A percentile compares a stretch with the other conserved stretches of the same genome.
phyloP scores from a whole-genome alignment of 2,797 vertebrate genomes.

The Pangasius macronema region DNA sequence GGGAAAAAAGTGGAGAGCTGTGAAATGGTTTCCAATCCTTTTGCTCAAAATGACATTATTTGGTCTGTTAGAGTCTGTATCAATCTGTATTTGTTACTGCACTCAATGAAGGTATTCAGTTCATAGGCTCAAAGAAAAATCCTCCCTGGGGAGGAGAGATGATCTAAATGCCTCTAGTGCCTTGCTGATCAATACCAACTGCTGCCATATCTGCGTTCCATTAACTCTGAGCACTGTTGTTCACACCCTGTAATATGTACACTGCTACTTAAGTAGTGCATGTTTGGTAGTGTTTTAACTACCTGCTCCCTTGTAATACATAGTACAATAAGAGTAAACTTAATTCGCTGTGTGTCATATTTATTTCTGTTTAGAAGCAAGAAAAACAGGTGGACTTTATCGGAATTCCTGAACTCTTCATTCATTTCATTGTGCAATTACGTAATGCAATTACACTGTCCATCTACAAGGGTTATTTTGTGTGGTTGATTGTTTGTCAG shows the following conservation, averaged over 20 bases:
- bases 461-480: neutral
- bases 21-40: neutral
- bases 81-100: constrained; percentile 26
- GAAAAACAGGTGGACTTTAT: neutral
- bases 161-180: constrained; percentile 65
- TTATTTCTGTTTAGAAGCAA: constrained; percentile 9
- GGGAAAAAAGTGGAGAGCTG: neutral
- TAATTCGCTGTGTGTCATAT: constrained; percentile 27
- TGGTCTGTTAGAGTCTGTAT: neutral
- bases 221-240: constrained; percentile 69
- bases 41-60: constrained; percentile 10
- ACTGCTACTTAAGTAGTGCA: constrained; percentile 70
- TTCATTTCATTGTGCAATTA: neutral
- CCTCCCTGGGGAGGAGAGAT: constrained; percentile 45
- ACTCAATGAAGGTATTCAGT: constrained; percentile 48
- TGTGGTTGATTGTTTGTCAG: neutral
- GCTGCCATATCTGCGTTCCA: constrained; percentile 75
- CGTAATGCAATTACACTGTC: neutral
- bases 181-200: constrained; percentile 77
- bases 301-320: constrained; percentile 64
- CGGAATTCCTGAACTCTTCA: neutral
- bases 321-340: constrained; percentile 56
- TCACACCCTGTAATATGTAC: constrained; percentile 71
- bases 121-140: constrained; percentile 38
- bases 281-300: constrained; percentile 94